Percentiles rank a stretch among this genome's conserved stretches.
Evolutionary conservation across 2,113 vertebrate species (phyloP).

Genomic region (Charadrius vociferus): DNA sequence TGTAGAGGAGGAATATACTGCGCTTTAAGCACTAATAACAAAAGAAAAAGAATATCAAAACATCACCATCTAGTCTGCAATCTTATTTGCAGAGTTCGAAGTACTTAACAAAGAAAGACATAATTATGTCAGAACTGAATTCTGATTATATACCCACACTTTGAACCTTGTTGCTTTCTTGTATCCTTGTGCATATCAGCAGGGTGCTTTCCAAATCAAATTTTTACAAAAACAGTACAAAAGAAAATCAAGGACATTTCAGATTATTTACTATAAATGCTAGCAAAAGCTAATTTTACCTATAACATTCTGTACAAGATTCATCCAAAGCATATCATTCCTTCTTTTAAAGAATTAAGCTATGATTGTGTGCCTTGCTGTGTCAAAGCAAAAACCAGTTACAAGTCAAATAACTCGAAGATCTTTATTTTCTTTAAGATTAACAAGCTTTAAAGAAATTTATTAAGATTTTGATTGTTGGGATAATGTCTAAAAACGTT

Average conservation of each 20-base stretch:
- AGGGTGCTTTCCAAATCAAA: background rate
- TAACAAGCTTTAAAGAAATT: background rate
- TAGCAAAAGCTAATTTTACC: background rate
- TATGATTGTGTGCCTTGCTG: background rate
- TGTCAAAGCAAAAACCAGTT: background rate
- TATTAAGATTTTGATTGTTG: background rate
- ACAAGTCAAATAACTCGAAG: background rate
- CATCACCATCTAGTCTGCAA: background rate
- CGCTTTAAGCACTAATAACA: background rate
- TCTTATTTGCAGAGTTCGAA: background rate
- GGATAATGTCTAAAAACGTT: background rate
- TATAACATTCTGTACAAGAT: background rate
- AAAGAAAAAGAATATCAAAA: background rate
- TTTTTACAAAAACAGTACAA: background rate
- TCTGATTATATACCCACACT: background rate
- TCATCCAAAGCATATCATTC: rapidly evolving
- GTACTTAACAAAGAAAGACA: background rate
- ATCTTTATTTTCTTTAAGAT: background rate
- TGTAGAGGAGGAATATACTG: background rate
- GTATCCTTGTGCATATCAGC: background rate
- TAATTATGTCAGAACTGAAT: background rate
- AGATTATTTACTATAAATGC: background rate
- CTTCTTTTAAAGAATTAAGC: background rate
- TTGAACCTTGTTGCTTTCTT: background rate
- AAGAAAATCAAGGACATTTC: background rate